phyloP scores from a whole-genome alignment of 2,797 vertebrate genomes.

The Acridotheres tristis region DNA sequence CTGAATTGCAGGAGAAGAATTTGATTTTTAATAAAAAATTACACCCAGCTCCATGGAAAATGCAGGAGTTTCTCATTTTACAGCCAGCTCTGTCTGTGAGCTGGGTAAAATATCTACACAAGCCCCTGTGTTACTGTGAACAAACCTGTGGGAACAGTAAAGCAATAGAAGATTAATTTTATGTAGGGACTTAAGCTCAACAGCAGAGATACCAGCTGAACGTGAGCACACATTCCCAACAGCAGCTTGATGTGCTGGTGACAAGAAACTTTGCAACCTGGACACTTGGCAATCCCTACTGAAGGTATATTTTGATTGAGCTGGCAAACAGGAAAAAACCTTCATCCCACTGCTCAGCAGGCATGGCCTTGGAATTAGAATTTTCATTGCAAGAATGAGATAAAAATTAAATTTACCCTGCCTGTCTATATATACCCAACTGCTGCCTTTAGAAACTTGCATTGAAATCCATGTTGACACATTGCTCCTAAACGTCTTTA shows the following conservation, averaged over 20 bases:
- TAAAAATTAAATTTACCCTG: not conserved
- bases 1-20: not conserved
- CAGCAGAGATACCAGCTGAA: not conserved
- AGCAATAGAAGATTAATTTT: not conserved
- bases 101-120: not conserved
- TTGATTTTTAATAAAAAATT: not conserved
- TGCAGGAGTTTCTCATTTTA: not conserved
- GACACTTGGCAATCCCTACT: not conserved
- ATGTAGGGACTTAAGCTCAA: not conserved
- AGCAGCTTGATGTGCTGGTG: not conserved
- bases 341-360: not conserved
- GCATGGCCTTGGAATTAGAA: not conserved
- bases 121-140: not conserved
- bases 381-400: not conserved
- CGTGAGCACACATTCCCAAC: not conserved
- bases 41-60: not conserved
- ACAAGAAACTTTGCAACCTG: not conserved
- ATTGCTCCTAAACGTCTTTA: not conserved
- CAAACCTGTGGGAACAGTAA: not conserved
- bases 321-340: not conserved
- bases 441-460: not conserved
- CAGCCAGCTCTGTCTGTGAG: not conserved
- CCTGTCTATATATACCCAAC: not conserved
- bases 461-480: not conserved
- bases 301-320: not conserved